Percentiles rank a stretch among this genome's conserved stretches.
Evolutionary conservation across 2,113 vertebrate species (phyloP).

Genomic region (Poeciliopsis turrubarensis): DNA sequence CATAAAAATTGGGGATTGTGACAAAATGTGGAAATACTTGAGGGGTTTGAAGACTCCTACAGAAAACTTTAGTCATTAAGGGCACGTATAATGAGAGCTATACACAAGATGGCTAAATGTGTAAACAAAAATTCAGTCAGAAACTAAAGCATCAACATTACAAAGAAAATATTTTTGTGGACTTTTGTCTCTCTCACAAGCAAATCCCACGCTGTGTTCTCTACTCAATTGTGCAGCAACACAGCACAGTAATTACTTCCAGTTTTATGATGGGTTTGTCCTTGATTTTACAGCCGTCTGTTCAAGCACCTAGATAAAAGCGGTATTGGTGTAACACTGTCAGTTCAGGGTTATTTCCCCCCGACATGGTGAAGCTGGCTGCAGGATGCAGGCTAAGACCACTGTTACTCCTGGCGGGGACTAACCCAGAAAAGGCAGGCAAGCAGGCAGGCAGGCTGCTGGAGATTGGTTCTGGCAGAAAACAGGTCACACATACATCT

Average conservation of each 20-base stretch:
- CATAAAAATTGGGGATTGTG: background rate
- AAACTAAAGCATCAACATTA: conserved; percentile 4
- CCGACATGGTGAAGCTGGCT: conserved; percentile 33
- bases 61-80: background rate
- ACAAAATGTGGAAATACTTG: background rate
- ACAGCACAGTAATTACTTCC: conserved; percentile 17
- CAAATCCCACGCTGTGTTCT: conserved; percentile 28
- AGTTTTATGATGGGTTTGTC: conserved; percentile 16
- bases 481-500: conserved; percentile 79
- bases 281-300: conserved; percentile 23
- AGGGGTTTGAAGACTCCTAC: background rate
- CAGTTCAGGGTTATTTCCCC: conserved; percentile 30
- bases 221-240: conserved; percentile 7
- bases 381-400: conserved; percentile 49
- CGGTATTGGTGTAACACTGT: conserved; percentile 20
- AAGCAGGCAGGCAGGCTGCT: conserved; percentile 44
- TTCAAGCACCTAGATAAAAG: conserved; percentile 33
- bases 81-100: conserved; percentile 11
- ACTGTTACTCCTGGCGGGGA: conserved; percentile 58
- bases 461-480: conserved; percentile 70
- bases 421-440: conserved; percentile 70
- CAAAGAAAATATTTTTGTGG: conserved; percentile 37
- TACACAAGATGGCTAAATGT: too few relatives aligned
- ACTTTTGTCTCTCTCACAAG: conserved; percentile 23
- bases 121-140: conserved; percentile 19